A percentile compares a stretch with the other conserved stretches of the same genome.
phyloP scores from a whole-genome alignment of 2,113 vertebrate genomes.

The Tyto alba region DNA sequence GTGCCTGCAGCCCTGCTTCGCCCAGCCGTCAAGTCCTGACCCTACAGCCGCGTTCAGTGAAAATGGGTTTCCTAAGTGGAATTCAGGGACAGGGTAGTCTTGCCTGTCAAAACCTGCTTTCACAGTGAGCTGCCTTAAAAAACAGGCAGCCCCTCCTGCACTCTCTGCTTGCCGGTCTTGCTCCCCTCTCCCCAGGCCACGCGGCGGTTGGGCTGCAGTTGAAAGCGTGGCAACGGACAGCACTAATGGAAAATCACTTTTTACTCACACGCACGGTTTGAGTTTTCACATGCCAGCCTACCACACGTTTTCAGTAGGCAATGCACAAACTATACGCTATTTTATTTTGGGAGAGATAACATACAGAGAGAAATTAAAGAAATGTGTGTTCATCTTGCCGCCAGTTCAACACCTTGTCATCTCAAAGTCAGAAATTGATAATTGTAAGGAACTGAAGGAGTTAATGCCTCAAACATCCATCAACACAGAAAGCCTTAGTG shows the following conservation, averaged over 20 bases:
- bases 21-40: no score
- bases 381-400: neutral
- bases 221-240: accelerated
- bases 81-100: neutral
- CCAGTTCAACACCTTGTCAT: neutral
- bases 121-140: neutral
- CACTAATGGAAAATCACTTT: accelerated
- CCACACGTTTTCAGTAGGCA: accelerated
- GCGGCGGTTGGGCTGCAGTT: accelerated
- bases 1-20: accelerated
- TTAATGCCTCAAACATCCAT: no score
- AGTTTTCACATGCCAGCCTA: neutral
- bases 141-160: accelerated
- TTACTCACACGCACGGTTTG: neutral
- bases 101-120: neutral
- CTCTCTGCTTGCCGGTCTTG: no score
- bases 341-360: neutral
- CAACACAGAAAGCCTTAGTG: no score
- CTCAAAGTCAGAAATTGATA: neutral
- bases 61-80: neutral
- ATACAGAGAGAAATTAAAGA: neutral
- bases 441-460: no score
- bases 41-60: accelerated
- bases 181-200: accelerated
- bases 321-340: neutral